These are phyloP conservation scores for Luscinia megarhynchos DNA, from an alignment of 2,797 vertebrate species.

Conservation along the genomic window DNA sequence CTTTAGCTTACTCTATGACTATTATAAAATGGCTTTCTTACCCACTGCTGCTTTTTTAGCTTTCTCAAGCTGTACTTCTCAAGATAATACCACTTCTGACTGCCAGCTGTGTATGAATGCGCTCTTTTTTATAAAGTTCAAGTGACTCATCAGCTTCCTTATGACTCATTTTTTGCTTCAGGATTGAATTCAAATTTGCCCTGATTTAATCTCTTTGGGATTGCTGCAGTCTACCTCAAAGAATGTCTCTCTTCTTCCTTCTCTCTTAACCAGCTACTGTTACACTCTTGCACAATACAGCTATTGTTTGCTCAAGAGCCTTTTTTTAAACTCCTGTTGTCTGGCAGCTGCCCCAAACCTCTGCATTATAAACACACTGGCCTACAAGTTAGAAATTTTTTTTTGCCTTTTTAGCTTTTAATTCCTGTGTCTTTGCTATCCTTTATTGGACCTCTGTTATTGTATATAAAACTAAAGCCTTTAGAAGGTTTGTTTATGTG, in stretches of 20 bases:
- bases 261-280: constrained; percentile 63
- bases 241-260: constrained; percentile 63
- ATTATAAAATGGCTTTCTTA: constrained; percentile 1
- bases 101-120: constrained; percentile 59
- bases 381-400: constrained; percentile 19
- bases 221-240: constrained; percentile 65
- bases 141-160: constrained; percentile 62
- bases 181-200: constrained; percentile 62
- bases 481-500: not conserved
- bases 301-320: constrained; percentile 63
- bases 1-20: constrained; percentile 34
- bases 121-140: constrained; percentile 55
- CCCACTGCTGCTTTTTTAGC: constrained; percentile 15
- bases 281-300: constrained; percentile 58
- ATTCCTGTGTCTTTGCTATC: constrained; percentile 22
- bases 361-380: constrained; percentile 51
- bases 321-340: constrained; percentile 58
- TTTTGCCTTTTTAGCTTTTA: constrained; percentile 42
- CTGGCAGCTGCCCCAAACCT: constrained; percentile 62
- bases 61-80: constrained; percentile 26
- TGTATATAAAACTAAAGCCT: constrained; percentile 26
- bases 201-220: constrained; percentile 66
- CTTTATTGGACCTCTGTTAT: constrained; percentile 16
- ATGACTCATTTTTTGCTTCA: constrained; percentile 66
- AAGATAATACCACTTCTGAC: constrained; percentile 65